phyloP scores from a whole-genome alignment of 1,140 invertebrate species.

The Aphelenchoides avenae region DNA sequence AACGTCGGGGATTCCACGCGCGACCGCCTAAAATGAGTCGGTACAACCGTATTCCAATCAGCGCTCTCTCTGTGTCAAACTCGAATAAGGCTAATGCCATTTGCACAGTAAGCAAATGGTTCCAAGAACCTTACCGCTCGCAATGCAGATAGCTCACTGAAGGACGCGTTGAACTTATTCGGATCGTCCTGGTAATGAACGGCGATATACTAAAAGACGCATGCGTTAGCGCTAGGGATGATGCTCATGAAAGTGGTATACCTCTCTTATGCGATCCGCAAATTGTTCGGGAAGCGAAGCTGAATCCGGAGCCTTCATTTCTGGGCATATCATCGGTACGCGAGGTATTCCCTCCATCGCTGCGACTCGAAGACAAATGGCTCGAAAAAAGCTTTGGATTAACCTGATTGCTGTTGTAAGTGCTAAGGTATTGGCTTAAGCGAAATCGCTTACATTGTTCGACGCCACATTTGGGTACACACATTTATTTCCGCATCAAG shows the following conservation, averaged over 20 bases:
- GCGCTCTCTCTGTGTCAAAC: too few relatives aligned
- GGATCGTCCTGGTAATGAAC: conserved; percentile 88
- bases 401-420: too few relatives aligned
- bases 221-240: conserved; percentile 4
- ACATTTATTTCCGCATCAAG: too few relatives aligned
- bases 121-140: conserved; percentile 66
- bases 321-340: conserved; percentile 37
- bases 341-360: conserved; percentile 41
- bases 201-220: conserved; percentile 74
- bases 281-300: conserved; percentile 29
- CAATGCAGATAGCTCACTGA: conserved; percentile 78
- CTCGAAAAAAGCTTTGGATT: too few relatives aligned
- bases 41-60: too few relatives aligned
- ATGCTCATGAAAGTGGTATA: conserved; percentile 17
- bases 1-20: conserved; percentile 74
- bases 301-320: conserved; percentile 33
- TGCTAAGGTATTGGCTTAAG: too few relatives aligned
- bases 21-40: conserved; percentile 69
- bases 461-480: too few relatives aligned
- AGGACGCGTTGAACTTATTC: conserved; percentile 79
- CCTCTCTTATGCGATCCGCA: conserved; percentile 22
- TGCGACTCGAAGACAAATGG: too few relatives aligned
- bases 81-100: too few relatives aligned
- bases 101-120: too few relatives aligned
- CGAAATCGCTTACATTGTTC: too few relatives aligned